phyloP scores from a whole-genome alignment of 2,888 invertebrate species.

The Campaea margaritaria region DNA sequence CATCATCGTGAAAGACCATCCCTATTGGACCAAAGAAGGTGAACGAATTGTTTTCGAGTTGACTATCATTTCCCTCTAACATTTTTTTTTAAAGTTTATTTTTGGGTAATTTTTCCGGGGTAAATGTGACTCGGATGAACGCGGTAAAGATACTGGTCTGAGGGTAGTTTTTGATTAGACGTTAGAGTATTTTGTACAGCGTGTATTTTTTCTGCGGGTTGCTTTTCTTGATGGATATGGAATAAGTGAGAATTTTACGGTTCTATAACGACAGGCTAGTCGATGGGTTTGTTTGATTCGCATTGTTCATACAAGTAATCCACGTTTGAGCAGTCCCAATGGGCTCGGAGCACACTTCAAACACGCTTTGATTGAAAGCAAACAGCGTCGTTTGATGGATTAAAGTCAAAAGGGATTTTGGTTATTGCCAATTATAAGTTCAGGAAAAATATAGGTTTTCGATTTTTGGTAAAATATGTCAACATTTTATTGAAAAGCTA shows the following conservation, averaged over 20 bases:
- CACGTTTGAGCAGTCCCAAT: conserved; percentile 7
- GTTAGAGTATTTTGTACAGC: conserved; percentile 50
- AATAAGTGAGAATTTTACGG: too few species aligned
- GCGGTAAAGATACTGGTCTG: conserved; percentile 55
- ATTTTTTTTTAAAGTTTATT: conserved; percentile 23
- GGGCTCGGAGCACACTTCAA: conserved; percentile 12
- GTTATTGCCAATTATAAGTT: conserved; percentile 8
- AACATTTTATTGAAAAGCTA: too few species aligned
- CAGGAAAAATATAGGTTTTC: not conserved
- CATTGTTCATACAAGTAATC: not conserved
- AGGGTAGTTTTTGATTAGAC: conserved; percentile 42
- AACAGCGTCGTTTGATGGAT: conserved; percentile 31
- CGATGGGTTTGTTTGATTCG: conserved; percentile 1
- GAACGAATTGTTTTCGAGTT: conserved; percentile 61
- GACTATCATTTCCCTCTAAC: conserved; percentile 47
- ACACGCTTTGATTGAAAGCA: conserved; percentile 34
- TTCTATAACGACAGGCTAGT: not conserved
- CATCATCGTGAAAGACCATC: conserved; percentile 64
- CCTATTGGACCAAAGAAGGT: conserved; percentile 69
- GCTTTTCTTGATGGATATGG: too few species aligned
- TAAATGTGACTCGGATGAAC: conserved; percentile 46
- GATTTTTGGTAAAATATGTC: too few species aligned
- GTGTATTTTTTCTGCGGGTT: conserved; percentile 38
- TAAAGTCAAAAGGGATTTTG: conserved; percentile 2
- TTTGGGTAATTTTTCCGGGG: conserved; percentile 6